A percentile compares a stretch with the other conserved stretches of the same genome.
These are phyloP conservation scores for Gallinago stenura DNA, from an alignment of 2,797 vertebrate species.

Conservation along the genomic window DNA sequence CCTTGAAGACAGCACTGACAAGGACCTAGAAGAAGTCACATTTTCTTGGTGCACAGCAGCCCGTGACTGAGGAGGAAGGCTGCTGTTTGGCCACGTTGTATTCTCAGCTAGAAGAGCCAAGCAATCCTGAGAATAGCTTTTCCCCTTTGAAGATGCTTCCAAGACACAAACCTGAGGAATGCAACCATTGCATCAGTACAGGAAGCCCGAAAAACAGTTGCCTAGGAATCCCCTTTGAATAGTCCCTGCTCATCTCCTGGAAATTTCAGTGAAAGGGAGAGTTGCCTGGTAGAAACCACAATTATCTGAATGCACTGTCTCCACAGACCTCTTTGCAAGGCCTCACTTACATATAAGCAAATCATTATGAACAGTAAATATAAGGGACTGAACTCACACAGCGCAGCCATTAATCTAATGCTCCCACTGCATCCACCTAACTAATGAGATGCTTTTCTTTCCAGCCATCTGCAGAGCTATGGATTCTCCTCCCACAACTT, in stretches of 20 bases:
- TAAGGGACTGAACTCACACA: constrained; percentile 26
- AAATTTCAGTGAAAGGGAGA: background rate
- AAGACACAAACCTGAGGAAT: background rate
- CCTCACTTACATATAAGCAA: constrained; percentile 44
- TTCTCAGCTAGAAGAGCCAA: background rate
- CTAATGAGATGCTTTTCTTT: constrained; percentile 44
- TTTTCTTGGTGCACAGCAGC: background rate
- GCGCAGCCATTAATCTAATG: constrained; percentile 46
- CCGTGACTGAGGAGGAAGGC: background rate
- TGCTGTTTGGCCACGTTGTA: background rate
- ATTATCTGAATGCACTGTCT: background rate
- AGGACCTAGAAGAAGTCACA: background rate
- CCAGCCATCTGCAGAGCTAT: constrained; percentile 23
- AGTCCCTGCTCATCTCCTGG: background rate
- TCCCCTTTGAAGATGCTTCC: background rate
- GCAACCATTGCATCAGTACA: background rate
- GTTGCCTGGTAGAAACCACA: background rate
- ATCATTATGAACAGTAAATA: constrained; percentile 52
- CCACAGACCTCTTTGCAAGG: constrained; percentile 26
- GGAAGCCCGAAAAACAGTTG: background rate
- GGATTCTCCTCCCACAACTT: constrained; percentile 33
- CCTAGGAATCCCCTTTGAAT: background rate
- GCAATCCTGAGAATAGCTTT: background rate
- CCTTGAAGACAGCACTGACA: background rate
- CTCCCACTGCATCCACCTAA: constrained; percentile 36